Evolutionary conservation across 2,113 vertebrate species (phyloP).

Genomic region (Chroicocephalus ridibundus): DNA sequence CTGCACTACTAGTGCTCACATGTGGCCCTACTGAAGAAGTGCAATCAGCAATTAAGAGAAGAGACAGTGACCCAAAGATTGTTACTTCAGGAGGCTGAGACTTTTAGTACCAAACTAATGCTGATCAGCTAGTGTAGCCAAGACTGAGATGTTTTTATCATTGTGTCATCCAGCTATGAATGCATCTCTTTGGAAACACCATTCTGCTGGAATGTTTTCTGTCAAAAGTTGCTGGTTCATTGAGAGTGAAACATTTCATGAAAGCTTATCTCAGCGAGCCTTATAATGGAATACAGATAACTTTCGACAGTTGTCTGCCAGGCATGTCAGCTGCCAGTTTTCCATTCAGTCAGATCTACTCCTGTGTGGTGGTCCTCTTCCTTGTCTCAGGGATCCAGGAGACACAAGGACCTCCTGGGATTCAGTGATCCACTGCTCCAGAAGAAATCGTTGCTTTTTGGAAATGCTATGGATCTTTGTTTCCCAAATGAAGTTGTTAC

Average conservation of each 20-base stretch:
- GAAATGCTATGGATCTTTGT: neutral
- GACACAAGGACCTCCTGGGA: neutral
- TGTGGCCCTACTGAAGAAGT: neutral
- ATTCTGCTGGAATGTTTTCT: slow-evolving; percentile 28
- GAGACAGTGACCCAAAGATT: neutral
- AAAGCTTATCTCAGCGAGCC: slow-evolving; percentile 33
- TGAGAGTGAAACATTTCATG: slow-evolving; percentile 35
- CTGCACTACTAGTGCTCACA: neutral
- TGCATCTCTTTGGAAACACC: neutral
- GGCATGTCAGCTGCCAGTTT: neutral
- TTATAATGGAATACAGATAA: slow-evolving; percentile 40
- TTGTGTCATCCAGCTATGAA: slow-evolving; percentile 10
- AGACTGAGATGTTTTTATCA: slow-evolving; percentile 6
- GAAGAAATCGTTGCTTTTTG: neutral
- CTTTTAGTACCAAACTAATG: neutral
- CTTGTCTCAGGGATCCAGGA: neutral
- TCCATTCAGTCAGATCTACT: neutral
- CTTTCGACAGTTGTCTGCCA: neutral
- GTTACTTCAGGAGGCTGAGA: neutral
- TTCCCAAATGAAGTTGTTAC: neutral
- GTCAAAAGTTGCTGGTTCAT: slow-evolving; percentile 45
- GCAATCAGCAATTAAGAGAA: neutral
- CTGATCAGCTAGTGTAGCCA: neutral
- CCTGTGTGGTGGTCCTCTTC: neutral
- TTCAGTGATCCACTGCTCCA: neutral